Evolutionary conservation across 64 coral and sea anemone species (phyloP).

Genomic region (Astreopora myriophthalma): DNA sequence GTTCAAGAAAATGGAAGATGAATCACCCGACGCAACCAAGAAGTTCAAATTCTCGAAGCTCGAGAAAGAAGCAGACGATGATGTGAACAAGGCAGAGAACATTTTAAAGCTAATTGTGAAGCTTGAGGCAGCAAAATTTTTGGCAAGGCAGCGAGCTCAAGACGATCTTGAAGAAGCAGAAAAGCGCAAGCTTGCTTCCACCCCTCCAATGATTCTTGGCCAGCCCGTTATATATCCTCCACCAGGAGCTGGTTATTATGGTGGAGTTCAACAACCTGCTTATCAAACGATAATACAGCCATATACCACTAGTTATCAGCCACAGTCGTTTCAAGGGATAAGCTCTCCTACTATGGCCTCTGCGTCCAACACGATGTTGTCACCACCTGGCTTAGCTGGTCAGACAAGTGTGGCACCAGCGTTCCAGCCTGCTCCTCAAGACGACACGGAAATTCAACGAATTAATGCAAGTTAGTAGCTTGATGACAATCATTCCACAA

Average conservation of each 20-base stretch:
- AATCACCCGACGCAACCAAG: slow-evolving; percentile 16
- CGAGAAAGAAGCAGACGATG: slow-evolving; percentile 66
- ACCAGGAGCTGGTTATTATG: slow-evolving; percentile 6
- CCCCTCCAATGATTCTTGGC: background rate
- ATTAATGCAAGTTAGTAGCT: background rate
- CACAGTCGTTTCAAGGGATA: slow-evolving; percentile 2
- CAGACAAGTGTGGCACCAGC: background rate
- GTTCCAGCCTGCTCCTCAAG: background rate
- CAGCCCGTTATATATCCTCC: background rate
- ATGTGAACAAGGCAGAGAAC: slow-evolving; percentile 59
- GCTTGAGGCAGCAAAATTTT: slow-evolving; percentile 64
- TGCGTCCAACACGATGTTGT: background rate
- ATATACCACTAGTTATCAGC: slow-evolving; percentile 47
- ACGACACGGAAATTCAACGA: background rate
- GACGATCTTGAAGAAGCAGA: slow-evolving; percentile 44
- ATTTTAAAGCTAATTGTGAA: slow-evolving; percentile 68
- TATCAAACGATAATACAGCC: slow-evolving; percentile 27
- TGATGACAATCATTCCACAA: background rate
- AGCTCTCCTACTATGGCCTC: slow-evolving; percentile 4
- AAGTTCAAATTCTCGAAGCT: slow-evolving; percentile 52
- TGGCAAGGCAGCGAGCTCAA: slow-evolving; percentile 57
- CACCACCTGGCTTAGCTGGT: background rate
- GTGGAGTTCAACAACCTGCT: background rate
- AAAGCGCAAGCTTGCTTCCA: slow-evolving; percentile 31
- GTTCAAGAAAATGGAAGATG: slow-evolving; percentile 42